Evolutionary conservation across 2,888 invertebrate species (phyloP), one percentile per base, ranked within the genome.

Genomic region (Listrodromus nycthemerus): DNA sequence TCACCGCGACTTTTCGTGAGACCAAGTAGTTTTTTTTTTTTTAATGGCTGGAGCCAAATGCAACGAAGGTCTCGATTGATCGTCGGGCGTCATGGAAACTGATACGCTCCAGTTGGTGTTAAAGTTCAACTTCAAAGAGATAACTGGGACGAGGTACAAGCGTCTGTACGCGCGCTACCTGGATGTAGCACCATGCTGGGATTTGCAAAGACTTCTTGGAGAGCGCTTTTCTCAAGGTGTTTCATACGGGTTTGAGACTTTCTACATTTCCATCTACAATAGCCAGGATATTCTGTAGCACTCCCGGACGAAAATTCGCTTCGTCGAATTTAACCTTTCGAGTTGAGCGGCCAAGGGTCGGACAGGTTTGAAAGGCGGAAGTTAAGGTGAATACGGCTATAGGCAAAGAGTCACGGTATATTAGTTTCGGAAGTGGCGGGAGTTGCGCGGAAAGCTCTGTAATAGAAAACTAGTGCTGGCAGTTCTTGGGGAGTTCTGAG

Each of bases 321-420:
- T 55, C 55, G 55, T 55, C 21, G 55, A 55, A 55, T 55, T 24
- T 8, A 55, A 10, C 55, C 24, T 13, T 55, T 55, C 21, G 55
- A 24, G 55, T 13, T 24, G 24, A 5, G 13, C 55, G 55, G 55
- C 8, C 13, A 24, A 55, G 55, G 55, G 55, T 55, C 8, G 21
- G 13, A 55, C 13, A 24, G 4, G 52, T 55, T 55, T 21, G 52
- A 24, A 55, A 21, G 24, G 52, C 2, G 4, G 24, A 10, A 21
- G 55, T 55, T 55, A 55, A 24, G 55, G 55, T 10, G 5, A 24
- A 55, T 55, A 10, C 21, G 3, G 21, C 24, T 55, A 24, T 55
- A 55, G 10, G 10, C 8, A 24, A 24, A 21, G 24, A 55, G 13
- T 55, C 55, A 21, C 3, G 10, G 10, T 55, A 24, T 24, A 55